These are phyloP conservation scores for Rattus rattus DNA, from an alignment of 2,113 vertebrate genomes.

Conservation along the genomic window DNA sequence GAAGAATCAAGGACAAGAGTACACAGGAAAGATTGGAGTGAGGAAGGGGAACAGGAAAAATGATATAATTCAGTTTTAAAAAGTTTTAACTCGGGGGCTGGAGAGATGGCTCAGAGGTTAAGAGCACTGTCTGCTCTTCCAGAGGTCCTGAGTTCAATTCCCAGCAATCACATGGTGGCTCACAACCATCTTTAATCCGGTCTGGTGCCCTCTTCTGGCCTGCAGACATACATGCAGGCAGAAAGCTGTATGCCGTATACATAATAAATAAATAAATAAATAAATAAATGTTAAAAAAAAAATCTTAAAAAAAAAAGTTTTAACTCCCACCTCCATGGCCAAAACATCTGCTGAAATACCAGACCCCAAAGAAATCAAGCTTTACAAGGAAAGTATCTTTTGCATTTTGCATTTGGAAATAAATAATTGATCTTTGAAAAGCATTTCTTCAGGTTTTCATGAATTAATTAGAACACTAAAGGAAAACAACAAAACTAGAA, in stretches of 20 bases:
- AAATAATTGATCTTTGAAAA: neutral
- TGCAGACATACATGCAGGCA: no score
- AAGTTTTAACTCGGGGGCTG: neutral
- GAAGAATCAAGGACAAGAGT: neutral
- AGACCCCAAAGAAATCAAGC: neutral
- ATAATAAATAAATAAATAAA: no score
- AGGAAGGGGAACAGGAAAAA: neutral
- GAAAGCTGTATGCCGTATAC: no score
- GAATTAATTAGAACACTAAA: neutral
- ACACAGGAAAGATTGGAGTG: neutral
- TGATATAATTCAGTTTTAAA: neutral
- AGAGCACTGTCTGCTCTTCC: no score
- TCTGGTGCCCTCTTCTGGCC: no score
- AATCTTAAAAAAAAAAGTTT: neutral
- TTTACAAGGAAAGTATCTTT: neutral
- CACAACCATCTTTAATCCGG: no score
- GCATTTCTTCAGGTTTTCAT: neutral
- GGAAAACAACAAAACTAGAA: slow-evolving; percentile 2
- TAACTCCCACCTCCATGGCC: neutral
- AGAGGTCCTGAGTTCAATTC: no score
- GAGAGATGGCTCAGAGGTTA: no score
- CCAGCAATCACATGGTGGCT: no score
- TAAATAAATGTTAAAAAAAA: no score
- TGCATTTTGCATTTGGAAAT: neutral
- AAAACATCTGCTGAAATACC: neutral